phyloP scores from a whole-genome alignment of 2,113 vertebrate species.

The Macquaria ambigua region DNA sequence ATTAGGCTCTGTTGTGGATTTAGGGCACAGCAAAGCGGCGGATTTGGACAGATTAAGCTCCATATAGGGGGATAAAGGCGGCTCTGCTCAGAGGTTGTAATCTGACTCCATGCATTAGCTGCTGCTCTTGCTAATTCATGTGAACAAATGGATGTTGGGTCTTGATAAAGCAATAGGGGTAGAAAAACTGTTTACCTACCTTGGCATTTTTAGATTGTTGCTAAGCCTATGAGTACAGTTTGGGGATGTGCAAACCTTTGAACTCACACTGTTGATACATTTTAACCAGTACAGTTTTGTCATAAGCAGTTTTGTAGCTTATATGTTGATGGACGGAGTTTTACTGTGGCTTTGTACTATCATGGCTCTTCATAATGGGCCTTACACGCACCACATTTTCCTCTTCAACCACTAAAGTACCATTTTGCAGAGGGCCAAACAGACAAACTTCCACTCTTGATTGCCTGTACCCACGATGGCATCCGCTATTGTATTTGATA shows the following conservation, averaged over 20 bases:
- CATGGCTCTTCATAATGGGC: constrained; percentile 12
- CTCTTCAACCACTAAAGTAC: constrained; percentile 5
- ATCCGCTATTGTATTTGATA: constrained; percentile 33
- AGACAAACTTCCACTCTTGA: constrained; percentile 7
- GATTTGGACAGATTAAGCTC: constrained; percentile 81
- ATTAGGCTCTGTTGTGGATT: constrained; percentile 82
- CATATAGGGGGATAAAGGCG: constrained; percentile 79
- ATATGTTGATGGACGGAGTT: background rate
- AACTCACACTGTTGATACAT: constrained; percentile 28
- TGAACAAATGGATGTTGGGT: constrained; percentile 69
- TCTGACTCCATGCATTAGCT: constrained; percentile 78
- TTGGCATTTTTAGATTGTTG: constrained; percentile 42
- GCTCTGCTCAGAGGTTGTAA: constrained; percentile 77
- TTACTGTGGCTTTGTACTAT: constrained; percentile 15
- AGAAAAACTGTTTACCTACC: constrained; percentile 61
- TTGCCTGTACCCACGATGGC: constrained; percentile 18
- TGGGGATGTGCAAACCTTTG: constrained; percentile 50
- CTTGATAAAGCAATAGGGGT: constrained; percentile 39
- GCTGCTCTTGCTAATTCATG: constrained; percentile 73
- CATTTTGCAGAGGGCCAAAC: constrained; percentile 22
- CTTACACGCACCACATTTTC: constrained; percentile 24
- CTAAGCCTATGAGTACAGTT: constrained; percentile 48
- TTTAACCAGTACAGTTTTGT: background rate
- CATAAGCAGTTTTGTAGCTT: constrained; percentile 15
- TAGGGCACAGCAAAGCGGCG: constrained; percentile 73